Conservation (phyloP, 2,113 vertebrate genomes). For the Lipophrys pholis region DNA sequence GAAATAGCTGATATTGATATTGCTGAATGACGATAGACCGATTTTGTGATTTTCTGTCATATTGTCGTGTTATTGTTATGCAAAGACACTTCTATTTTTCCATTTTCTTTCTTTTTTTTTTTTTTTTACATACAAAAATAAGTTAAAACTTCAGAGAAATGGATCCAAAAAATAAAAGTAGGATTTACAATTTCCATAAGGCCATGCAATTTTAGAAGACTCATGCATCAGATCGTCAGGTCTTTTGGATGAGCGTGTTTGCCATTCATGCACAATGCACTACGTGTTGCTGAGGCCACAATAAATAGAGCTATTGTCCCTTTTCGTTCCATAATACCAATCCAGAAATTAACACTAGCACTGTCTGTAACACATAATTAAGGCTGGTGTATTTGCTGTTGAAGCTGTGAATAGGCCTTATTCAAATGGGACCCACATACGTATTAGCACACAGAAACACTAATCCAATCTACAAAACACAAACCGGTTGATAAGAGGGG, state of each 20-base stretch:
- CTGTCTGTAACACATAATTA: constrained; percentile 73
- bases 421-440: constrained; percentile 61
- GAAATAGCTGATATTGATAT: constrained; percentile 68
- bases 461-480: constrained; percentile 69
- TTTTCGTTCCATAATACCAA: constrained; percentile 73
- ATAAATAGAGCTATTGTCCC: constrained; percentile 70
- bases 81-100: constrained; percentile 65
- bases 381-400: constrained; percentile 83
- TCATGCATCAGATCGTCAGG: constrained; percentile 74
- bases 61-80: constrained; percentile 69
- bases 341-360: constrained; percentile 73
- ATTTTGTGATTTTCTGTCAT: constrained; percentile 67
- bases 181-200: constrained; percentile 78
- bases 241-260: constrained; percentile 73
- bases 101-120: constrained; percentile 44
- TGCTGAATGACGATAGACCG: constrained; percentile 73
- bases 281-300: constrained; percentile 78
- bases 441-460: constrained; percentile 58
- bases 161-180: constrained; percentile 68
- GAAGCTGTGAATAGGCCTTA: constrained; percentile 81
- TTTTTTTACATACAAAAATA: constrained; percentile 80
- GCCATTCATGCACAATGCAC: constrained; percentile 79
- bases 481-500: constrained; percentile 62
- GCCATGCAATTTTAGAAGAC: constrained; percentile 78
- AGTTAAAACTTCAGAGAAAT: constrained; percentile 74